Conservation (phyloP, 1,140 invertebrate species). For the Dufourea novaeangliae region DNA sequence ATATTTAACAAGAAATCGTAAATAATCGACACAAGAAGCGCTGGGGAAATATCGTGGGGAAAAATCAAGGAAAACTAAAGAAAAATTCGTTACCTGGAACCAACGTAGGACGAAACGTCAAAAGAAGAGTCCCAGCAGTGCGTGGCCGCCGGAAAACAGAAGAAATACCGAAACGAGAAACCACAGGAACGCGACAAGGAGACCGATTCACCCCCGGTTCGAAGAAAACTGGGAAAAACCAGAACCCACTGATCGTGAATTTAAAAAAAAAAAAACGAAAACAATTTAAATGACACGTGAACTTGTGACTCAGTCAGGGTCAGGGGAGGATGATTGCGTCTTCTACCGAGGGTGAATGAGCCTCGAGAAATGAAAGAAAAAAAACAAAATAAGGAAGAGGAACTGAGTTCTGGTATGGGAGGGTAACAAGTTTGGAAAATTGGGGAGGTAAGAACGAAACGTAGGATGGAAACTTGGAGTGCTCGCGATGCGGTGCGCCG, state of each 20-base stretch:
- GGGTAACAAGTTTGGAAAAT: background rate
- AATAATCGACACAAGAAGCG: background rate
- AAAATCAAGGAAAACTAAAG: background rate
- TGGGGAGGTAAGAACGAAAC: conserved; percentile 2
- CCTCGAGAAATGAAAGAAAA: background rate
- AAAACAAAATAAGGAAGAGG: conserved; percentile 15
- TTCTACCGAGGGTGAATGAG: background rate
- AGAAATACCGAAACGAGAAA: background rate
- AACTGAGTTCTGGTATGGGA: no score
- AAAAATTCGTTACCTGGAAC: background rate
- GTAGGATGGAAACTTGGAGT: conserved; percentile 36
- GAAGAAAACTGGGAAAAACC: background rate
- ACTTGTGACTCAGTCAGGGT: background rate
- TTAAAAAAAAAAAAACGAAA: background rate
- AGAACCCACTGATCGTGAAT: background rate
- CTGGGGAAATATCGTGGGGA: background rate
- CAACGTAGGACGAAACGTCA: background rate
- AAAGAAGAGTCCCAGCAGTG: background rate
- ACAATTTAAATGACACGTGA: background rate
- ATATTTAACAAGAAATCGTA: background rate
- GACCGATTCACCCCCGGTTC: background rate
- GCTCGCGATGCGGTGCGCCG: conserved; percentile 43
- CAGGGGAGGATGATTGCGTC: background rate
- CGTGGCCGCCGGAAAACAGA: background rate
- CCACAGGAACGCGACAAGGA: background rate